Evolutionary conservation across 2,797 vertebrate species (phyloP).

Genomic region (Cryptoprocta ferox): DNA sequence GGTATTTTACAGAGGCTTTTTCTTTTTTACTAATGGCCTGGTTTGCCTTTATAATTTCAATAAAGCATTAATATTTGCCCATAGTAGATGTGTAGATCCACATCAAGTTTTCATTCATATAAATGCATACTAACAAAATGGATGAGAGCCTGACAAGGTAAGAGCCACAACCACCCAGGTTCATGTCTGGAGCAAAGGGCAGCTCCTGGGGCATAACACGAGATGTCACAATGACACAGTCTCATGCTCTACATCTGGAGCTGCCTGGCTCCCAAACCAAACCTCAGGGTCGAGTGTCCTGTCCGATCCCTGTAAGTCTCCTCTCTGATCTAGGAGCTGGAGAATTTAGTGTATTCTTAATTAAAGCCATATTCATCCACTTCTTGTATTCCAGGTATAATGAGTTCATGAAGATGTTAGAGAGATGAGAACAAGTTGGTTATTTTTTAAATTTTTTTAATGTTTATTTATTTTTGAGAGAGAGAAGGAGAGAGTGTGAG

Average conservation of each 20-base stretch:
- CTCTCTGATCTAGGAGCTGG: neutral
- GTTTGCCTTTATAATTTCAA: slow-evolving; percentile 20
- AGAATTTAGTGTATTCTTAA: neutral
- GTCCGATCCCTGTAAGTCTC: neutral
- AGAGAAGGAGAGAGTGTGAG: too few relatives aligned
- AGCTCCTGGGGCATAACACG: neutral
- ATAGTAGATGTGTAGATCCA: neutral
- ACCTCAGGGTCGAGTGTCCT: neutral
- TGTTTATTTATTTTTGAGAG: neutral
- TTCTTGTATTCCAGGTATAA: neutral
- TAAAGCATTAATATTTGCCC: neutral
- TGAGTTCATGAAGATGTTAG: neutral
- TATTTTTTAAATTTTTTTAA: neutral
- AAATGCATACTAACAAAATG: neutral
- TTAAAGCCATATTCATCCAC: neutral
- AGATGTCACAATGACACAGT: neutral
- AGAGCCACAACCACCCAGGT: neutral
- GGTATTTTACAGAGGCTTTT: slow-evolving; percentile 1
- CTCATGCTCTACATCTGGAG: neutral
- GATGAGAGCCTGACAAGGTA: neutral
- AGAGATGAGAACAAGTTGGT: neutral
- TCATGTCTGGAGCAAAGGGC: neutral
- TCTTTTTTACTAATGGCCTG: neutral
- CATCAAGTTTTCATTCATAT: neutral
- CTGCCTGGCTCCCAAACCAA: neutral